Base-by-base conservation (phyloP, 2,888 invertebrate species). In the Eupithecia exiguata region DNA sequence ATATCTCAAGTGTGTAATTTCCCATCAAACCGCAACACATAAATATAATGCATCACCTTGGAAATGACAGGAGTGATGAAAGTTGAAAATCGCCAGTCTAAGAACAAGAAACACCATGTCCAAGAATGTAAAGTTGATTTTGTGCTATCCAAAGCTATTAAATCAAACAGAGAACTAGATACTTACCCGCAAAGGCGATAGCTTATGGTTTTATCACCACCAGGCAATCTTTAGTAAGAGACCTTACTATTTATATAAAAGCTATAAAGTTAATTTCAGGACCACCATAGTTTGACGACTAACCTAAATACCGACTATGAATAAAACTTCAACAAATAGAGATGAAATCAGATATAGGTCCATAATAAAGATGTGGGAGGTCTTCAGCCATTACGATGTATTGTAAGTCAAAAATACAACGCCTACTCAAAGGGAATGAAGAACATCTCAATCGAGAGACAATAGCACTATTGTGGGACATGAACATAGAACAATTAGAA, bases 401-500 rank as follows among this genome's bases (percentile, higher is more conserved):
- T 80, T 80, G 79, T 80, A 70, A 72, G 72, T 76, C 75, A 72
- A 80, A 79, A 80, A 77, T 78, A 79, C 71, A 61, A 79, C 81
- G 79, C 81, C 79, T 78, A 79, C 79, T 76, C 72, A 79, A 76
- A 78, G 76, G 76, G 75, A 76, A 73, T 53, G 73, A 72, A 73
- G 77, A 77, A 78, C 78, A 78, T 78, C 72, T 77, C 80, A 78
- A 79, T 79, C 76, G 74, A 71, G 74, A 80, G 77, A 82, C 81
- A 83, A 83, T 81, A 75, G 80, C 78, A 43, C 74, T 76, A 81
- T 80, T 81, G 81, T 77, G 82, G 79, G 77, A 82, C 82, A 83
- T 80, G 84, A 83, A 58, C 58, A 58, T 65, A 36, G 63, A 65
- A 81, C 83, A 85, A 87, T 87, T 87, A 87, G 88, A 89, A 89